Conservation (phyloP, 2,797 vertebrate species). For the Chelon labrosus region DNA sequence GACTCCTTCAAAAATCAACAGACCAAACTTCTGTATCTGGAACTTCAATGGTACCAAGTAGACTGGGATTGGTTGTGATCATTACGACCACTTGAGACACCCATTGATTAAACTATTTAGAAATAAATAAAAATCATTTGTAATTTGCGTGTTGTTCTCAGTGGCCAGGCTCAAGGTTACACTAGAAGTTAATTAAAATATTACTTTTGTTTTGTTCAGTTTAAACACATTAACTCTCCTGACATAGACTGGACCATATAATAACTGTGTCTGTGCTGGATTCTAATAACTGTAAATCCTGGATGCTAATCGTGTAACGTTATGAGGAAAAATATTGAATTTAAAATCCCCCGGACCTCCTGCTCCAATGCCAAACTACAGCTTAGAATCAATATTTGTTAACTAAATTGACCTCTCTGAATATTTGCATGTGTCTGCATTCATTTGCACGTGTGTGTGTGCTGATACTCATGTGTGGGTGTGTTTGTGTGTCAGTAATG, state of each 20-base stretch:
- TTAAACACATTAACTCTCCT: slow-evolving; percentile 3
- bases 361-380: slow-evolving; percentile 26
- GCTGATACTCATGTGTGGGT: slow-evolving; percentile 5
- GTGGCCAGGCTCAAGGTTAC: not conserved
- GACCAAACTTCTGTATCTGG: not conserved
- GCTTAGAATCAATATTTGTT: slow-evolving; percentile 61
- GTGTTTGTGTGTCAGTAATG: slow-evolving; percentile 52
- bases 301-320: slow-evolving; percentile 39
- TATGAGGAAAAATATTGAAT: slow-evolving; percentile 45
- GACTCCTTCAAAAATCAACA: not conserved
- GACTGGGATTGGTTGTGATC: not conserved
- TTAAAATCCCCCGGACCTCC: slow-evolving; percentile 26
- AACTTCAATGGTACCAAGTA: not conserved
- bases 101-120: not conserved
- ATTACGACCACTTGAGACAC: not conserved
- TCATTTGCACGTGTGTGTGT: slow-evolving; percentile 9
- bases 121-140: not conserved
- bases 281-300: slow-evolving; percentile 6
- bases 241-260: slow-evolving; percentile 14
- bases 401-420: slow-evolving; percentile 56
- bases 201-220: not conserved
- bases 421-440: slow-evolving; percentile 43
- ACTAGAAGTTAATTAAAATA: not conserved
- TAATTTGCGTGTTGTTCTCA: not conserved
- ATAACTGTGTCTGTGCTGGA: slow-evolving; percentile 4